phyloP scores from a whole-genome alignment of 2,797 vertebrate genomes.

The Hydrophis major region DNA sequence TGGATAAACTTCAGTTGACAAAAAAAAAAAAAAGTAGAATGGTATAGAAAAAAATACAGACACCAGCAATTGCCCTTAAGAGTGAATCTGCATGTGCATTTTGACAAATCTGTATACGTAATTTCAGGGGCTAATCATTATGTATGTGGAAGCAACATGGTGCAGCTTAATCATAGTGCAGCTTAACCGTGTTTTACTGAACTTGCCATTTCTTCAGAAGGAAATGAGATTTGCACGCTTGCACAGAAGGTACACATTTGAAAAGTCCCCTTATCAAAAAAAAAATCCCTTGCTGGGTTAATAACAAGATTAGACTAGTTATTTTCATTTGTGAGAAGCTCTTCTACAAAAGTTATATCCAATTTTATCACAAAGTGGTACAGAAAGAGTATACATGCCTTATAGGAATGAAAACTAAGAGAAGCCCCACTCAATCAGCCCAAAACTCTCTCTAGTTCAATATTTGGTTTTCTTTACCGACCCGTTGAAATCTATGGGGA shows the following conservation, averaged over 20 bases:
- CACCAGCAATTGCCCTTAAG: not conserved
- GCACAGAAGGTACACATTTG: not conserved
- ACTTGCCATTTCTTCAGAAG: not conserved
- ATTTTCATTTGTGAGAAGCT: not conserved
- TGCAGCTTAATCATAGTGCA: not conserved
- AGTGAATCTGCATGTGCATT: slow-evolving; percentile 1
- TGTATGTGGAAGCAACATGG: not conserved
- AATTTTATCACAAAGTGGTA: not conserved
- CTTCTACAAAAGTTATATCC: not conserved
- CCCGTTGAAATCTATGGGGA: not conserved
- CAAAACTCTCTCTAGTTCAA: not conserved
- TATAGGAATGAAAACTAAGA: not conserved
- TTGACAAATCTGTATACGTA: not conserved
- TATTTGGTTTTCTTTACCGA: not conserved
- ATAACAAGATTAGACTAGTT: not conserved
- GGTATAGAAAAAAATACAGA: slow-evolving; percentile 52
- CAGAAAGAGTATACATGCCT: not conserved
- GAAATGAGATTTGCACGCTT: not conserved
- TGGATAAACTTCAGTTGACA: slow-evolving; percentile 41
- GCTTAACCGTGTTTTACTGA: not conserved
- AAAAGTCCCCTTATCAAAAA: not conserved
- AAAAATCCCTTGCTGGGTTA: not conserved
- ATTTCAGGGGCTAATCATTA: not conserved
- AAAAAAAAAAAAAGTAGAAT: slow-evolving; percentile 32
- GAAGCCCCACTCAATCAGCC: not conserved